Base-by-base conservation (phyloP, 2,797 vertebrate genomes). In the Otolemur crassicaudatus region DNA sequence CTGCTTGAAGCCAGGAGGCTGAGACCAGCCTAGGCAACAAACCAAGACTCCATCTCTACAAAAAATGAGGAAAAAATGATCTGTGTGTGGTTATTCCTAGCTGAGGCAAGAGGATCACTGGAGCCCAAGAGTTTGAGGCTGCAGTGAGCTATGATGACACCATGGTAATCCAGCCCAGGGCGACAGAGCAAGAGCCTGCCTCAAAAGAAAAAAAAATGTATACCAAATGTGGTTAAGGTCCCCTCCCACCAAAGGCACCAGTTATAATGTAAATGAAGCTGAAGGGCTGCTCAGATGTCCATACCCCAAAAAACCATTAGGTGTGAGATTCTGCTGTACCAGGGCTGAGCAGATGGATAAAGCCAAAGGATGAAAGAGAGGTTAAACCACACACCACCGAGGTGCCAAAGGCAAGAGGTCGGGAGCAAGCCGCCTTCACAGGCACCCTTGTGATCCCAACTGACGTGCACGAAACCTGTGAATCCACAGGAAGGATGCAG, bases 321-420 rank as follows among this genome's bases (percentile, higher is more conserved):
- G 31, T 11, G 11, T 49, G 83, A 29, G 29, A 11, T 46, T n/a
- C 16, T 58, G 9, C 10, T 3, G 16, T 37, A 49, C 20, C 34
- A 61, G 16, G 49, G 63, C 63, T 56, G 53, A 56, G 75, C 82
- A 87, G 69, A 75, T 2, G 14, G 69, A 19, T 6, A 25, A 75
- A 20, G 53, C 53, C 53, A 56, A 16, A n/a, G 40, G 37, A 14
- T 11, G n/a, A 31, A 7, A 27, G 60, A 67, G 19, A 53, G 58
- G 40, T 29, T 37, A 43, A 69, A 23, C 0, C 14, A 8, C 56
- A 70, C 7, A 67, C 2, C 76, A 43, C 1, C 11, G 43, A 81
- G 13, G 25, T 1, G 2, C 25, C 5, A 60, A 65, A 20, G 67
- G 7, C 27, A 20, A 37, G 40, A 2, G 46, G 3, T 0, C 23